Evolutionary conservation across 2,113 vertebrate genomes (phyloP), one percentile per base, ranked within the genome.

Genomic region (Orcinus orca): DNA sequence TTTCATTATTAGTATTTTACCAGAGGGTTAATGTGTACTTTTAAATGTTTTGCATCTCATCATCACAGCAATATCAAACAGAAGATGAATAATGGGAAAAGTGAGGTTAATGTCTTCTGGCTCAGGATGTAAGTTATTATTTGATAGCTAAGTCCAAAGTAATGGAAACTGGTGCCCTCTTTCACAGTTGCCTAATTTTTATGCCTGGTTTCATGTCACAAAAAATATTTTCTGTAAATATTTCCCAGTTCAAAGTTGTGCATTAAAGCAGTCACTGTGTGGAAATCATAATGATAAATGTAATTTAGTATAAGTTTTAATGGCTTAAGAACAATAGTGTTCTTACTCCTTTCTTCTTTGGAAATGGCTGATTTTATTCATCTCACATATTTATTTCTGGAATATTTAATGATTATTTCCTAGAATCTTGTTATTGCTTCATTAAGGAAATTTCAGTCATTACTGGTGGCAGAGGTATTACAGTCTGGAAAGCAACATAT

Each of bases 91-190:
- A 76, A 76, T 93, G 93, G 92, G 93, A 97, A 98, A 98, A 98
- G 93, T 97, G 96, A 97, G 98, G 97, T 97, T 98, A 93, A 96
- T 98, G 94, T 96, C 93, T 98, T 96, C 76, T 96, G 97, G 95
- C 70, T 97, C 86, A 96, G 97, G 93, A 95, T 87, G 47, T 90
- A 90, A 95, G 67, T 90, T 77, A n/a, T 97, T 96, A 60, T 96
- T 73, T 96, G 96, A 93, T 29, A 97, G 79, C 36, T 93, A 80
- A 96, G 74, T 93, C 62, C 96, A 97, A 97, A 94, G 95, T 94
- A 94, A 73, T 97, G 44, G 29, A 96, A 97, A 93, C 63, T 73
- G 77, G 62, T 97, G 74, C 65, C 93, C 89, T 97, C 82, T 77
- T 95, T 55, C 81, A 92, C 93, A 84, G 81, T 71, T 95, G 97